Percentiles rank a stretch among this genome's conserved stretches.
Conservation (phyloP, 2,113 vertebrate genomes). For the Puma concolor region DNA sequence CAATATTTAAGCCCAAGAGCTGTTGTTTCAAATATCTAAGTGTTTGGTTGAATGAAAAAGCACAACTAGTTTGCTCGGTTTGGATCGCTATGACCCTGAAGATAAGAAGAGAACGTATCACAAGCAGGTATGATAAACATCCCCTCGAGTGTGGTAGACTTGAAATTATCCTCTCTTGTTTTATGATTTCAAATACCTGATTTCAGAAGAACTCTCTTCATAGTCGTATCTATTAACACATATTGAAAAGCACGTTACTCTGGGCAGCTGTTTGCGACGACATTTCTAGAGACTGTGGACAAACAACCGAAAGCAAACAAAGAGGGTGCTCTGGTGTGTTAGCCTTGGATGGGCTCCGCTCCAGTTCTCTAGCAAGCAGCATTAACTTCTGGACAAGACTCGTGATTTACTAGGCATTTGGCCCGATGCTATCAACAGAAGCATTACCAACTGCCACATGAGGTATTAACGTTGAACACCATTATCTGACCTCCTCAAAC, state of each 20-base stretch:
- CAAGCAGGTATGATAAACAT: background rate
- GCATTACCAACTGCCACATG: conserved; percentile 83
- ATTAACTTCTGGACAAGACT: conserved; percentile 86
- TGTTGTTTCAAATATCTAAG: conserved; percentile 41
- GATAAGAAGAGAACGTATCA: background rate
- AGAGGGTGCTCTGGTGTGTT: conserved; percentile 48
- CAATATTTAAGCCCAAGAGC: background rate
- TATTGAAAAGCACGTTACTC: background rate
- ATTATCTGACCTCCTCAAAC: conserved; percentile 76
- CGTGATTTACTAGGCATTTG: conserved; percentile 87
- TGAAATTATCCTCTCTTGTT: background rate
- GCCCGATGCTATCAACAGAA: conserved; percentile 86
- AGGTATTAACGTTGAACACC: conserved; percentile 57
- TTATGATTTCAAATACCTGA: background rate
- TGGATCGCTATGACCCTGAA: background rate
- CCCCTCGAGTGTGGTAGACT: background rate
- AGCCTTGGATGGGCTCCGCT: conserved; percentile 82
- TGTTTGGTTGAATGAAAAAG: conserved; percentile 36
- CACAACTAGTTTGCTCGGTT: background rate
- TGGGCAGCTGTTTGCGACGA: background rate
- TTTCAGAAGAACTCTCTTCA: conserved; percentile 42
- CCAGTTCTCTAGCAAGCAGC: conserved; percentile 85
- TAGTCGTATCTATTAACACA: background rate
- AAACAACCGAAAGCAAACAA: conserved; percentile 61
- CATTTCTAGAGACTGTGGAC: background rate